Conservation (phyloP, 2,888 invertebrate genomes). For the Pseudococcus viburni region DNA sequence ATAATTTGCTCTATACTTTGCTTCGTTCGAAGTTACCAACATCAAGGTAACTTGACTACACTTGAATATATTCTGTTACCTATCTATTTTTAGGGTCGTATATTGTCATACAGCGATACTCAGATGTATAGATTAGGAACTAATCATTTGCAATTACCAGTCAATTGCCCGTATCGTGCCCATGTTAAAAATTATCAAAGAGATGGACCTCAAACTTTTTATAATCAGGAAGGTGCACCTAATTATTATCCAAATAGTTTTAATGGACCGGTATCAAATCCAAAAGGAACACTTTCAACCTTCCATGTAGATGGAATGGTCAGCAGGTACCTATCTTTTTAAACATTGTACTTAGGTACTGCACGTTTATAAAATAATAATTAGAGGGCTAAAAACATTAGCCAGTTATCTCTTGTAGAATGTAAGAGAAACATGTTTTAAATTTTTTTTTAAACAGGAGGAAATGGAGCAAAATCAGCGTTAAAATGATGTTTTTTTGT, state of each 20-base stretch:
- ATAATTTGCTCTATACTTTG: too few relatives aligned
- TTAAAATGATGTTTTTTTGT: too few relatives aligned
- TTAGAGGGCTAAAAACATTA: too few relatives aligned
- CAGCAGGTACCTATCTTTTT: slow-evolving; percentile 71
- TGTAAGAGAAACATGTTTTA: too few relatives aligned
- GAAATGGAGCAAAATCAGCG: too few relatives aligned
- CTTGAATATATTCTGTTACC: too few relatives aligned
- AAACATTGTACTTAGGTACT: too few relatives aligned
- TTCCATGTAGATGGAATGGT: slow-evolving; percentile 78
- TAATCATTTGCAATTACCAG: slow-evolving; percentile 93
- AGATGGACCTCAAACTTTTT: slow-evolving; percentile 85
- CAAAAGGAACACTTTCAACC: slow-evolving; percentile 77
- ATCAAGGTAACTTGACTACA: too few relatives aligned
- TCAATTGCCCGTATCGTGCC: slow-evolving; percentile 89
- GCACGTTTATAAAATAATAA: too few relatives aligned
- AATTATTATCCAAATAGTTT: slow-evolving; percentile 99
- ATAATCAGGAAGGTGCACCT: slow-evolving; percentile 89
- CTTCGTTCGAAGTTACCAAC: too few relatives aligned
- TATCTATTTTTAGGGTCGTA: slow-evolving; percentile 77
- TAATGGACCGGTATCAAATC: slow-evolving; percentile 84
- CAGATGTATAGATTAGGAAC: slow-evolving; percentile 92
- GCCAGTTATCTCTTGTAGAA: too few relatives aligned
- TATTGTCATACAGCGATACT: slow-evolving; percentile 92
- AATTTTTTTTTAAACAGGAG: too few relatives aligned
- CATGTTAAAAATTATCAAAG: slow-evolving; percentile 84